Percentiles rank a stretch among this genome's conserved stretches.
Conservation (phyloP, 2,888 invertebrate species). For the Drosophila imparisetae region DNA sequence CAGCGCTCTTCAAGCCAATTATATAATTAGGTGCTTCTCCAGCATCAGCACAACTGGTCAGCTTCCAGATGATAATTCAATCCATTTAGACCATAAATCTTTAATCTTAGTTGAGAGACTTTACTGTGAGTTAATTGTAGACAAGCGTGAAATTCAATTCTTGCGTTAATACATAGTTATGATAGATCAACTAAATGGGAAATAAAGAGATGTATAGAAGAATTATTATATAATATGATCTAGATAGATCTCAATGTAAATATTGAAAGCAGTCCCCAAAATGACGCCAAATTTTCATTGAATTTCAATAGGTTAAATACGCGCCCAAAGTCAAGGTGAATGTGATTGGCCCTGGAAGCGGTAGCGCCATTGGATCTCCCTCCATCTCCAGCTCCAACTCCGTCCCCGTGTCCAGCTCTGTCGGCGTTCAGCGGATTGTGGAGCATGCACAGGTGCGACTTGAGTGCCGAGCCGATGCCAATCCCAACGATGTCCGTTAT, state of each 20-base stretch:
- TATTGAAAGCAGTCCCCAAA: not conserved
- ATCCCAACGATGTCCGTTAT: constrained; percentile 93
- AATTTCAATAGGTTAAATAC: constrained; percentile 90
- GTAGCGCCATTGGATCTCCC: not conserved
- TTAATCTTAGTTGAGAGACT: not conserved
- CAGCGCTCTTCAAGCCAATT: constrained; percentile 22
- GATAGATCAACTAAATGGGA: not conserved
- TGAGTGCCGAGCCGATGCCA: constrained; percentile 94
- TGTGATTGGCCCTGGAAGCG: constrained; percentile 84
- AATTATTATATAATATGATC: not conserved
- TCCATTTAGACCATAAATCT: not conserved
- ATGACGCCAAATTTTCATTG: not conserved
- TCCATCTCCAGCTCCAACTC: not conserved
- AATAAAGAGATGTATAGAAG: not conserved
- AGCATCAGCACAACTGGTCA: not conserved
- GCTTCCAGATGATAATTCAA: not conserved
- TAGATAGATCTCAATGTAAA: not conserved
- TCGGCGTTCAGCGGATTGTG: constrained; percentile 87
- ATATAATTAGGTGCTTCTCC: constrained; percentile 10
- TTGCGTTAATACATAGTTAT: not conserved
- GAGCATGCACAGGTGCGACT: constrained; percentile 93
- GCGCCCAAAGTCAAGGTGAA: constrained; percentile 94
- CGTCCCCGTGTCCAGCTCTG: not conserved
- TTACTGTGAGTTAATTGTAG: not conserved
- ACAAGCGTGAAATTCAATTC: not conserved